Base-by-base conservation (phyloP, 1,140 invertebrate species). In the Cydia pomonella region DNA sequence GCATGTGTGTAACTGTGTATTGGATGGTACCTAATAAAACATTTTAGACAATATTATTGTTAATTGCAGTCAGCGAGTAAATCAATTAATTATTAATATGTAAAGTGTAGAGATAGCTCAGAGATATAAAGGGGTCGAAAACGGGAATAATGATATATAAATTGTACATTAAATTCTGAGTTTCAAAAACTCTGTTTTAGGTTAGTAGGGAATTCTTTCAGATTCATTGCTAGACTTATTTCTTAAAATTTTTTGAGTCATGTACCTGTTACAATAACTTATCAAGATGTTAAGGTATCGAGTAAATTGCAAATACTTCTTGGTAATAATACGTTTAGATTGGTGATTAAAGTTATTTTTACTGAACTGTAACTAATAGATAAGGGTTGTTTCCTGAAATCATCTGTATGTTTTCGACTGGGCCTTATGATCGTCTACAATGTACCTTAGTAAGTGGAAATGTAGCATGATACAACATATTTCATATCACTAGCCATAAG, bases 401-500 rank as follows among this genome's bases (percentile, higher is more conserved):
- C n/a, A 50, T 18, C 47, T 50, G 47, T 18, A 50, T 59, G n/a
- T 59, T 23, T 21, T 23, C 6, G 53, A 23, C 21, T 59, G 53
- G 53, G 53, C 7, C 53, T 59, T 59, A 23, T 59, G 16, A 23
- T 59, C 9, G 21, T 59, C 21, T 23, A 59, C 53, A 21, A 59
- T 59, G 53, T 59, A 59, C 50, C 50, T 23, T 59, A 59, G 6
- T 23, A 23, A 53, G 50, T 59, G 53, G 53, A 59, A 59, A 59
- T 59, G 53, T 59, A 59, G 53, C 53, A 59, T 59, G 53, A 21
- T 59, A 59, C 21, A 21, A 59, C 50, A 59, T 59, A 9, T 59
- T 38, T 38, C 64, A 69, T 69, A 69, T 69, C 64, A 69, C 29
- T 69, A 69, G 64, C 2, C 13, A 69, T 69, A 69, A 41, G 64